Evolutionary conservation across 1,140 invertebrate genomes (phyloP).

Genomic region (Sarcophaga bullata): DNA sequence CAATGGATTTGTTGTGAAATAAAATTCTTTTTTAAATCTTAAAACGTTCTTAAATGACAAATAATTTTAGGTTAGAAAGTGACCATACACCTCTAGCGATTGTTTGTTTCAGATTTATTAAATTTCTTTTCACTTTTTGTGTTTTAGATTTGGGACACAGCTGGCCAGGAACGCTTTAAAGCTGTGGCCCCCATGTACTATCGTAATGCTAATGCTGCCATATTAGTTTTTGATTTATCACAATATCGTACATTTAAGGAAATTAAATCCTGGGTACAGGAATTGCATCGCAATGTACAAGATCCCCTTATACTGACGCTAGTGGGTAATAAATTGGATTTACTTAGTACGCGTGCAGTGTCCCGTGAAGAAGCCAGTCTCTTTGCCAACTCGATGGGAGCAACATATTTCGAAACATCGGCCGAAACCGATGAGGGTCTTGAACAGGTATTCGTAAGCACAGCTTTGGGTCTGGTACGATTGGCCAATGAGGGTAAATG

Average conservation of each 20-base stretch:
- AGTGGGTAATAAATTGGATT: constrained; percentile 88
- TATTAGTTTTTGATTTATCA: constrained; percentile 89
- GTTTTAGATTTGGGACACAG: constrained; percentile 88
- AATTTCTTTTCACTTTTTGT: neutral
- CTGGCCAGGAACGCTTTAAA: constrained; percentile 86
- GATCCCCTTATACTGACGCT: constrained; percentile 79
- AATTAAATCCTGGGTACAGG: constrained; percentile 84
- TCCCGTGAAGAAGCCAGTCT: constrained; percentile 75
- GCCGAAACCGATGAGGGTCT: constrained; percentile 80
- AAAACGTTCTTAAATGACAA: too few relatives aligned
- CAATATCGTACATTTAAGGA: constrained; percentile 76
- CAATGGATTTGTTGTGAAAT: too few relatives aligned
- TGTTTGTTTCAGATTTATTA: neutral
- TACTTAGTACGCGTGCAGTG: constrained; percentile 73
- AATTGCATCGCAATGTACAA: constrained; percentile 80
- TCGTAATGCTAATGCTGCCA: constrained; percentile 86
- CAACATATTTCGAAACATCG: constrained; percentile 84
- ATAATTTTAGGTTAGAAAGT: too few relatives aligned
- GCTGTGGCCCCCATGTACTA: constrained; percentile 95
- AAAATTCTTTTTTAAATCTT: too few relatives aligned
- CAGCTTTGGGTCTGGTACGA: constrained; percentile 70
- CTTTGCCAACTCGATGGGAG: constrained; percentile 85
- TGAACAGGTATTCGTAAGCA: constrained; percentile 74
- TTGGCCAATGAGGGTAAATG: constrained; percentile 67
- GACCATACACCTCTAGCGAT: neutral